Percentiles rank a stretch among this genome's conserved stretches.
These are phyloP conservation scores for Australoheros facetus DNA, from an alignment of 2,797 vertebrate genomes.

Conservation along the genomic window DNA sequence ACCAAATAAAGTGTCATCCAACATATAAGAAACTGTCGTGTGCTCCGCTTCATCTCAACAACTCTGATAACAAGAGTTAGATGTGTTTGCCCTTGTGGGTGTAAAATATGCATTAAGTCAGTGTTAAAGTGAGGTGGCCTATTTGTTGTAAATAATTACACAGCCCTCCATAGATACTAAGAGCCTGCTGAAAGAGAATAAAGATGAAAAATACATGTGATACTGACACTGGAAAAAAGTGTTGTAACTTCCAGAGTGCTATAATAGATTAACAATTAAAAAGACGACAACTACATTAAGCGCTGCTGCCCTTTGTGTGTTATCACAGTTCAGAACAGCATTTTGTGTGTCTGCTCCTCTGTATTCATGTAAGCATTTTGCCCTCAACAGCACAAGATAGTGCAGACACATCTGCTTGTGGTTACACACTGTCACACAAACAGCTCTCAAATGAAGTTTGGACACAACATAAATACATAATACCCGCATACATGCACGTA, in stretches of 20 bases:
- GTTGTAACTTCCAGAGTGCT: constrained; percentile 50
- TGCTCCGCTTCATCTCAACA: constrained; percentile 18
- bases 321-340: constrained; percentile 35
- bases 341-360: constrained; percentile 47
- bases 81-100: constrained; percentile 37
- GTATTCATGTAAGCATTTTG: constrained; percentile 41
- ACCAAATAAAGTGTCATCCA: not conserved
- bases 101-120: constrained; percentile 40
- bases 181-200: constrained; percentile 46
- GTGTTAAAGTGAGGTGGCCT: constrained; percentile 21
- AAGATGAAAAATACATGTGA: constrained; percentile 61
- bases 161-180: constrained; percentile 26
- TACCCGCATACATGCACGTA: not conserved
- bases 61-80: constrained; percentile 19
- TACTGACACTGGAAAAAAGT: constrained; percentile 46
- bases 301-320: constrained; percentile 37
- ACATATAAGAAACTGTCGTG: not conserved
- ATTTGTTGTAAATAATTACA: constrained; percentile 58
- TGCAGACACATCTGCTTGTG: not conserved
- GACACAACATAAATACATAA: constrained; percentile 12
- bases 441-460: constrained; percentile 10
- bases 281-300: constrained; percentile 68
- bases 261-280: constrained; percentile 73
- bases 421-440: not conserved
- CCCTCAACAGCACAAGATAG: constrained; percentile 31